A percentile compares a stretch with the other conserved stretches of the same genome.
Conservation (phyloP, 2,113 vertebrate genomes). For the Chionis minor region DNA sequence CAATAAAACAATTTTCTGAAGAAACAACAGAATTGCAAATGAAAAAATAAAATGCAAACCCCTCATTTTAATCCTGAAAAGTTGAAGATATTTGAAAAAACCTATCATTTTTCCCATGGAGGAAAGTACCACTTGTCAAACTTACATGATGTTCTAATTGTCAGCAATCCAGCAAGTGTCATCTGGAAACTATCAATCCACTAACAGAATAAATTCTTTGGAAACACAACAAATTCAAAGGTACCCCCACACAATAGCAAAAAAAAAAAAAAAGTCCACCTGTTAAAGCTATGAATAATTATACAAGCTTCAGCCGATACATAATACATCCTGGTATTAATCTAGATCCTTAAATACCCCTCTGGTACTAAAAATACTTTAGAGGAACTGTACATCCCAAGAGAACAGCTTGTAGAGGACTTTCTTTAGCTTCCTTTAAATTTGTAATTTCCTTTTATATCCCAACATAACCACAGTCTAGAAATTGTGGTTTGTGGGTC, state of each 20-base stretch:
- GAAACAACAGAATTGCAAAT: background rate
- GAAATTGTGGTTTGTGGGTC: slow-evolving; percentile 23
- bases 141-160: background rate
- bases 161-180: background rate
- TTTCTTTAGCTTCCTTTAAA: slow-evolving; percentile 18
- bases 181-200: background rate
- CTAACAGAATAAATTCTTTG: background rate
- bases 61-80: background rate
- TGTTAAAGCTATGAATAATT: slow-evolving; percentile 53
- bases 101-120: background rate
- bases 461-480: slow-evolving; percentile 1
- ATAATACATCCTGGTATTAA: slow-evolving; percentile 58
- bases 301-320: background rate
- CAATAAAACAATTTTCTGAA: background rate
- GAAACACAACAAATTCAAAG: background rate
- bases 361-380: slow-evolving; percentile 47
- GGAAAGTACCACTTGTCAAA: background rate
- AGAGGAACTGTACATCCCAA: slow-evolving; percentile 35
- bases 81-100: background rate
- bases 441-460: slow-evolving; percentile 32
- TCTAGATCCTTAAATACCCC: slow-evolving; percentile 42
- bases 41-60: background rate
- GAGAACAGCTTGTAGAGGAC: slow-evolving; percentile 20
- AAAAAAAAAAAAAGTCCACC: background rate
- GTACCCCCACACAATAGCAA: background rate